Evolutionary conservation across 2,113 vertebrate genomes (phyloP).

Genomic region (Stigmatopora argus): DNA sequence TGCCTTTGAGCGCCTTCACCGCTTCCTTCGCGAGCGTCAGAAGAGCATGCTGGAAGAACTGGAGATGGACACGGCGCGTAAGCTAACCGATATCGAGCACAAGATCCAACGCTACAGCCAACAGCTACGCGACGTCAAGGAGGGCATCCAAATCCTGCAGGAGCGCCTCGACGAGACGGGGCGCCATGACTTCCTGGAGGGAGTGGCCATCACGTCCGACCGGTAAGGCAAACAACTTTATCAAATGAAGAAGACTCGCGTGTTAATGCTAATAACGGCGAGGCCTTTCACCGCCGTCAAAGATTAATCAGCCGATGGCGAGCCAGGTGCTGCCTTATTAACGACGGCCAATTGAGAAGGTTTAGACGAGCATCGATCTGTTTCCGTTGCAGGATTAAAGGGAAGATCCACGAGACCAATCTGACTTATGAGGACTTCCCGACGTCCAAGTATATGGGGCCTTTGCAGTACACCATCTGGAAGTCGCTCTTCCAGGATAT

Average conservation of each 20-base stretch:
- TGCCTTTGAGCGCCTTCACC: slow-evolving; percentile 88
- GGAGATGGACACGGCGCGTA: slow-evolving; percentile 88
- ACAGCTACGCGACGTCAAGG: slow-evolving; percentile 92
- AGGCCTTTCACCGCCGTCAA: slow-evolving; percentile 17
- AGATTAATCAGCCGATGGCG: slow-evolving; percentile 24
- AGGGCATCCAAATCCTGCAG: slow-evolving; percentile 93
- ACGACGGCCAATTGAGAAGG: slow-evolving; percentile 22
- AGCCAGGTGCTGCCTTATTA: slow-evolving; percentile 16
- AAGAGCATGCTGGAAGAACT: slow-evolving; percentile 97
- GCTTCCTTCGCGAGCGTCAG: slow-evolving; percentile 90
- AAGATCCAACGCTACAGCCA: slow-evolving; percentile 96
- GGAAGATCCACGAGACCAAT: slow-evolving; percentile 94
- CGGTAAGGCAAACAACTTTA: slow-evolving; percentile 64
- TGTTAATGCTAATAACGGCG: slow-evolving; percentile 18
- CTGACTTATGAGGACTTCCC: slow-evolving; percentile 96
- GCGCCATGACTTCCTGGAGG: slow-evolving; percentile 85
- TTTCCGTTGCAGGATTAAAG: slow-evolving; percentile 81
- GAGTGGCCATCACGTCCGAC: slow-evolving; percentile 83
- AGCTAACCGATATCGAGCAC: slow-evolving; percentile 89
- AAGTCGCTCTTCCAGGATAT: slow-evolving; percentile 96
- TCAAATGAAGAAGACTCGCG: neutral
- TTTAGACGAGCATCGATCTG: slow-evolving; percentile 38
- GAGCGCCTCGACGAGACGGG: slow-evolving; percentile 83
- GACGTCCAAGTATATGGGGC: slow-evolving; percentile 95
- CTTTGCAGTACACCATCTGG: slow-evolving; percentile 97